Base-by-base conservation (phyloP, 1,140 invertebrate genomes). In the Halictus rubicundus region DNA sequence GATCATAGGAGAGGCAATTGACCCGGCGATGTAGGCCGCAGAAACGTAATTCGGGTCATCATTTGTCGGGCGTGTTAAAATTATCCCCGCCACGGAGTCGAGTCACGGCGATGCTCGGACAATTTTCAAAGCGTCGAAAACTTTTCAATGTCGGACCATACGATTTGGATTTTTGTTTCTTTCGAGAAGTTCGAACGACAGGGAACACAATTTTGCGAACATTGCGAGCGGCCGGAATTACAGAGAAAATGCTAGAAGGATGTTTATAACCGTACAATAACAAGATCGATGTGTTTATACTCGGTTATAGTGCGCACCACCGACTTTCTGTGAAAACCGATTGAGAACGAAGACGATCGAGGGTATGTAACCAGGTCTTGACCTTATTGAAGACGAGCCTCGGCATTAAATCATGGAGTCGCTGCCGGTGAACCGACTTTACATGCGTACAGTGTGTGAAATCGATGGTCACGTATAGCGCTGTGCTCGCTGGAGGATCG, bases 341-440 rank as follows among this genome's bases (percentile, higher is more conserved):
- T 71, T 78, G 75, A 27, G 57, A 70, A 69, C 52, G 69, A 65
- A 74, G 64, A 57, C 61, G 69, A 82, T 82, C 80, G 69, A 79
- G 80, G 63, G 63, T 79, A 82, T 59, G 76, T 68, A 82, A 79
- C 57, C 70, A 80, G 70, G 69, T 79, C 77, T 80, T 80, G 81
- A 82, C 80, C 80, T 79, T 82, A 79, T 82, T 82, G 76, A 79
- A 70, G 63, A 79, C 69, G 54, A 69, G 68, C 23, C 54, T 65
- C 76, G 69, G 65, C 69, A 68, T 78, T 82, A 75, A 82, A 82
- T 79, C 80, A 68, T 16, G 27, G 27, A 39, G 78, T 19, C 63
- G 68, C 78, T 32, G 70, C 52, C 32, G 25, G 32, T 32, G 68
- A 68, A 46, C 60, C 74, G 68, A 66, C 65, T 52, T 66, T 52